phyloP scores from a whole-genome alignment of 2,113 vertebrate species.

The Vireo altiloquus region DNA sequence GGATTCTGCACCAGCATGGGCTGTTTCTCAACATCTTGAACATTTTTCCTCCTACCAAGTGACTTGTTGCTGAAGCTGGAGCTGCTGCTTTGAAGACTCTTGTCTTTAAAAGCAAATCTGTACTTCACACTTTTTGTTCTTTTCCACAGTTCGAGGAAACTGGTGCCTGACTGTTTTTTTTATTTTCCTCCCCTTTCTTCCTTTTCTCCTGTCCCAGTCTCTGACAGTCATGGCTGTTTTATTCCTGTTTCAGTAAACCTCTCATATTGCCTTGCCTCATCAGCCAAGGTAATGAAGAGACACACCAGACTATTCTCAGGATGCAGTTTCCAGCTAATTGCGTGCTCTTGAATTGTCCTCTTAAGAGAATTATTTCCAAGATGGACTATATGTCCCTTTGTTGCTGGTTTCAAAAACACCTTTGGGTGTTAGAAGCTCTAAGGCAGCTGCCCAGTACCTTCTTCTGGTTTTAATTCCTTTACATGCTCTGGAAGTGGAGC shows the following conservation, averaged over 20 bases:
- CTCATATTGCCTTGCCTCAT: background rate
- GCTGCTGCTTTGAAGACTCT: background rate
- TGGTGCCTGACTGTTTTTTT: background rate
- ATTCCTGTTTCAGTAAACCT: background rate
- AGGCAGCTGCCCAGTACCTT: slow-evolving; percentile 11
- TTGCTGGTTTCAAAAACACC: background rate
- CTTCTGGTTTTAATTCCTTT: slow-evolving; percentile 13
- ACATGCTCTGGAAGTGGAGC: background rate
- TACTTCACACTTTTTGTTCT: background rate
- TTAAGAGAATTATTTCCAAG: background rate
- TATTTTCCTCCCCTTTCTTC: background rate
- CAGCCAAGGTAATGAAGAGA: slow-evolving; percentile 20
- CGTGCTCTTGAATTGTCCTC: background rate
- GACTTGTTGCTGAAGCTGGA: background rate
- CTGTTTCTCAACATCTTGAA: background rate
- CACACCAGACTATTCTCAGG: background rate
- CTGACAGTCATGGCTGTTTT: background rate
- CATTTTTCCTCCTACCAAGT: background rate
- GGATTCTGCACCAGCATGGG: background rate
- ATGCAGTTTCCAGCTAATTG: slow-evolving; percentile 1
- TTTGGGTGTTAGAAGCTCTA: background rate
- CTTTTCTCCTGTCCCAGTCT: background rate
- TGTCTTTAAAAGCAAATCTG: background rate
- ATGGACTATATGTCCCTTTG: background rate
- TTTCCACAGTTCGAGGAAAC: background rate